Evolutionary conservation across 2,888 invertebrate genomes (phyloP).

Genomic region (Fragum whitleyi): DNA sequence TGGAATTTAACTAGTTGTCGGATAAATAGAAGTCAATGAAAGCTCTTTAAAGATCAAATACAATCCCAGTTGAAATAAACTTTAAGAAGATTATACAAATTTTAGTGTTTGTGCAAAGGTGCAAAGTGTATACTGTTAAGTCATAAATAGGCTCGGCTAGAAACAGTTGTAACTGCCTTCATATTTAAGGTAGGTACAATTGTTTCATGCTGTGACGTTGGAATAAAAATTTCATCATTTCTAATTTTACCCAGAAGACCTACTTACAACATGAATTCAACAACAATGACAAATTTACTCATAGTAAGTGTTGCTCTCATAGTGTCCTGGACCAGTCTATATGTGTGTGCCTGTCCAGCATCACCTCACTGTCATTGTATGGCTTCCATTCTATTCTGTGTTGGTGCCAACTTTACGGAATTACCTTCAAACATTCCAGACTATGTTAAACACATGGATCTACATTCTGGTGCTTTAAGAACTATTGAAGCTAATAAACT

Average conservation of each 20-base stretch:
- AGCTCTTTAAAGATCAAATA: no score
- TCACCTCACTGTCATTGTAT: constrained; percentile 29
- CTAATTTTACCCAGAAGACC: neutral
- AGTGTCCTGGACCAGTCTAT: neutral
- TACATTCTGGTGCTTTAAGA: neutral
- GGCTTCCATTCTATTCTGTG: constrained; percentile 54
- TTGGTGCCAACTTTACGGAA: constrained; percentile 50
- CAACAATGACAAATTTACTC: constrained; percentile 3
- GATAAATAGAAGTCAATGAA: no score
- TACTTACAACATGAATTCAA: neutral
- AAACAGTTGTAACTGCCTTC: no score
- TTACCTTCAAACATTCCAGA: constrained; percentile 59
- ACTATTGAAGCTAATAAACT: constrained; percentile 10
- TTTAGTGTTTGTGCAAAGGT: no score
- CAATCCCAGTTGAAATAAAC: no score
- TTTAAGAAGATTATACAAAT: no score
- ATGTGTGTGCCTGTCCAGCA: neutral
- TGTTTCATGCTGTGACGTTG: no score
- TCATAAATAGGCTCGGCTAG: no score
- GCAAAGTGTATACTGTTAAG: no score
- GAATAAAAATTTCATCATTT: neutral
- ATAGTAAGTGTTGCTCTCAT: neutral
- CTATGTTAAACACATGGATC: constrained; percentile 9
- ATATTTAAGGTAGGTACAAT: no score
- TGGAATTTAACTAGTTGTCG: no score